Evolutionary conservation across 1,140 invertebrate species (phyloP).

Genomic region (Lamellibrachia luymesi): DNA sequence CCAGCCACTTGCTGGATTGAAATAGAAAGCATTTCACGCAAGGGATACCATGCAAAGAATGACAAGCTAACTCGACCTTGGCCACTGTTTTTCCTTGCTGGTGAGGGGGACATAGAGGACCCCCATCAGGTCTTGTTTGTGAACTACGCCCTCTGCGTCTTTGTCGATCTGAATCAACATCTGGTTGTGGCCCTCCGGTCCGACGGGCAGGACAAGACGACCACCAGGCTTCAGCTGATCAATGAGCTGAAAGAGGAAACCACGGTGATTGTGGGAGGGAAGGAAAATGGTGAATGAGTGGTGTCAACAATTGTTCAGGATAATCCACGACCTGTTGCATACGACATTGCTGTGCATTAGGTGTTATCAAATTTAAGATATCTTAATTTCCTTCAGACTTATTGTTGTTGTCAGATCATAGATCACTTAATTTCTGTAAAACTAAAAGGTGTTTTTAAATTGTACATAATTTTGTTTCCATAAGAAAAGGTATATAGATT

Average conservation of each 20-base stretch:
- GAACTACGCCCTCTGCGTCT: constrained; percentile 73
- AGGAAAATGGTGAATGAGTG: no score
- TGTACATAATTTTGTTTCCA: neutral
- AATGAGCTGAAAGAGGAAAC: constrained; percentile 61
- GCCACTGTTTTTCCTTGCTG: constrained; percentile 73
- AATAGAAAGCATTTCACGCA: neutral
- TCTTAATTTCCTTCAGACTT: neutral
- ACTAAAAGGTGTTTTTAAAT: neutral
- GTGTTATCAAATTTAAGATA: neutral
- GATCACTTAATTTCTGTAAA: neutral
- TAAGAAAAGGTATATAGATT: neutral
- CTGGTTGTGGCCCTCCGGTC: constrained; percentile 64
- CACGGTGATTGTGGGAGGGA: neutral
- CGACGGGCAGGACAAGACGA: constrained; percentile 87
- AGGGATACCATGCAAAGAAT: neutral
- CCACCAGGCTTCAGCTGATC: constrained; percentile 79
- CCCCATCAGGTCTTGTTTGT: constrained; percentile 82
- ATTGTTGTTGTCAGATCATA: neutral
- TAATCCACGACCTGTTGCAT: neutral
- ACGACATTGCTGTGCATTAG: neutral
- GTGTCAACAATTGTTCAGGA: no score
- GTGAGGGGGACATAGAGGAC: constrained; percentile 97
- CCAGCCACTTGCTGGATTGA: neutral
- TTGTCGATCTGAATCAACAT: constrained; percentile 73
- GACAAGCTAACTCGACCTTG: neutral